Percentiles rank a stretch among this genome's conserved stretches.
These are phyloP conservation scores for Cephus rjabovi DNA, from an alignment of 2,888 invertebrate species.

Conservation along the genomic window DNA sequence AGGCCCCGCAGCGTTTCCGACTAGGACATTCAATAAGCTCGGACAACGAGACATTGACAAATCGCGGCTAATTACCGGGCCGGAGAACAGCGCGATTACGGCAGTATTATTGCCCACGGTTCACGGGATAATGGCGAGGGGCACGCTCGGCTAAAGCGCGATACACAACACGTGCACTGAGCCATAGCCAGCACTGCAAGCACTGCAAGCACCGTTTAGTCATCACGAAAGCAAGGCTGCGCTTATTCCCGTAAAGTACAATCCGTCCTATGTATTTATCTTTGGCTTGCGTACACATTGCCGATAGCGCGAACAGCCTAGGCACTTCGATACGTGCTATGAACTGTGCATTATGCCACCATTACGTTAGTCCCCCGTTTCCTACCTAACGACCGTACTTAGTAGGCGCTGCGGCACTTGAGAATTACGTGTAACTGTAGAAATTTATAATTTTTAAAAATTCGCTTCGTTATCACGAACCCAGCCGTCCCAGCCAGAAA, in stretches of 20 bases:
- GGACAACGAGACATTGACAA: slow-evolving; percentile 38
- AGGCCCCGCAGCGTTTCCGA: neutral
- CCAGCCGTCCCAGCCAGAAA: no score
- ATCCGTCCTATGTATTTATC: neutral
- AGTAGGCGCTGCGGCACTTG: slow-evolving; percentile 25
- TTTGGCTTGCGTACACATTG: neutral
- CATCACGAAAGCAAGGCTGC: neutral
- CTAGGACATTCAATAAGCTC: slow-evolving; percentile 31
- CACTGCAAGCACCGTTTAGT: neutral
- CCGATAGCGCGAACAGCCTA: neutral
- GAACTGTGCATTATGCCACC: slow-evolving; percentile 37
- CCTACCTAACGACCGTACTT: slow-evolving; percentile 11
- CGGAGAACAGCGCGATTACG: slow-evolving; percentile 10
- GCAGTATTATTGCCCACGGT: slow-evolving; percentile 23
- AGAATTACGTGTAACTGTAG: slow-evolving; percentile 13
- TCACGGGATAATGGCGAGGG: slow-evolving; percentile 26
- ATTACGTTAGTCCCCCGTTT: slow-evolving; percentile 27
- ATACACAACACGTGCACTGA: slow-evolving; percentile 6
- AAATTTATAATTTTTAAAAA: no score
- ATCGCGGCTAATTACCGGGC: slow-evolving; percentile 35
- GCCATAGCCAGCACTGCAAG: neutral
- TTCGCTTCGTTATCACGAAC: no score
- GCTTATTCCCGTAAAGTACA: neutral
- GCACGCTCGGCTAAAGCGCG: slow-evolving; percentile 18
- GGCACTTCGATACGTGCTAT: slow-evolving; percentile 18